Conservation (phyloP, 2,113 vertebrate species). For the Zosterops hypoxanthus region DNA sequence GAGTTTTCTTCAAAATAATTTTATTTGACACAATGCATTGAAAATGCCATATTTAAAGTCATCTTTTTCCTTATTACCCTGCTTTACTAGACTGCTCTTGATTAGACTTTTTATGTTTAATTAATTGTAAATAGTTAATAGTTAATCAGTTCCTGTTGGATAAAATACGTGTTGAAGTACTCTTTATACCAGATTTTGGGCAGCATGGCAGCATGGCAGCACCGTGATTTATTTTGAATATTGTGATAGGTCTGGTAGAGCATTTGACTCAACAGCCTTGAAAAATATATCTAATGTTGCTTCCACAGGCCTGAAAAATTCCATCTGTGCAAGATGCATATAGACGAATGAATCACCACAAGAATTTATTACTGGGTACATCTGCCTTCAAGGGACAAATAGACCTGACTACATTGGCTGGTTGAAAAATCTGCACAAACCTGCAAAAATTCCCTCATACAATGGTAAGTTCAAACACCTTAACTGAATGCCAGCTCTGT, state of each 20-base stretch:
- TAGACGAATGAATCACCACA: neutral
- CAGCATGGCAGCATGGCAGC: neutral
- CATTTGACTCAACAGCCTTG: neutral
- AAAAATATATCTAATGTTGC: neutral
- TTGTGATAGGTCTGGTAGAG: neutral
- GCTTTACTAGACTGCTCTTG: neutral
- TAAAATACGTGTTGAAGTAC: conserved; percentile 47
- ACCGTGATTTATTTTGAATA: conserved; percentile 27
- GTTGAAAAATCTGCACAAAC: neutral
- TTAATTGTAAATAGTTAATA: neutral
- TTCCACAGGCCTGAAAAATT: neutral
- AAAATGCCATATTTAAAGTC: conserved; percentile 36
- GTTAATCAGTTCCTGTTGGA: conserved; percentile 6
- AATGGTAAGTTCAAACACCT: neutral
- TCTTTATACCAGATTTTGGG: neutral
- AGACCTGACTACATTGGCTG: neutral
- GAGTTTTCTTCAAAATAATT: conserved; percentile 4
- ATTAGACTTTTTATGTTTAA: neutral
- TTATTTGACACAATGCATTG: neutral
- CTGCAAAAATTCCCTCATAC: neutral
- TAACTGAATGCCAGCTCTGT: neutral
- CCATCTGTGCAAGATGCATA: neutral
- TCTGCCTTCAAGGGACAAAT: neutral
- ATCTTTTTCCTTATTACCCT: neutral
- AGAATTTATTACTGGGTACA: neutral